phyloP scores from a whole-genome alignment of 2,113 vertebrate species.

The Myrmecophaga tridactyla region DNA sequence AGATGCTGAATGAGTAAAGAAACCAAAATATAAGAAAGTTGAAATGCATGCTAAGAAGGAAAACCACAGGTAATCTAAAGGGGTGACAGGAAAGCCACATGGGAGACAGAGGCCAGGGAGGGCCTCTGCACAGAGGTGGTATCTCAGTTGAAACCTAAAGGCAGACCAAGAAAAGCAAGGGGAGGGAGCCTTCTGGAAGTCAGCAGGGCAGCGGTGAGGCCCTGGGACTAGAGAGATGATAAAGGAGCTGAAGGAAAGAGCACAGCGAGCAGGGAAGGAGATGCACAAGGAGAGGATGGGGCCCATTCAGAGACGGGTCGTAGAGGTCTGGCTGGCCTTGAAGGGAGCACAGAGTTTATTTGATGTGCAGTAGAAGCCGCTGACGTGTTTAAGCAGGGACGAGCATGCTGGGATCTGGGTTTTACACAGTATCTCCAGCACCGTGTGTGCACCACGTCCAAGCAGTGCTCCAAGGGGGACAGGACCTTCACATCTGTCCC shows the following conservation, averaged over 20 bases:
- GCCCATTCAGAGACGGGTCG: neutral
- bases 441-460: fast-evolving
- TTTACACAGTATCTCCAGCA: fast-evolving
- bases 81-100: neutral
- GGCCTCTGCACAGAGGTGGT: neutral
- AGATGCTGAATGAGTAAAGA: neutral
- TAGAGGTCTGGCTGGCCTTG: fast-evolving
- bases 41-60: neutral
- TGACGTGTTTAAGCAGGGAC: neutral
- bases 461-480: neutral
- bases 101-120: neutral
- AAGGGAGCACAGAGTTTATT: neutral
- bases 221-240: too few species aligned
- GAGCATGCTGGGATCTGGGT: fast-evolving
- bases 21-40: neutral
- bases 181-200: neutral
- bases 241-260: neutral
- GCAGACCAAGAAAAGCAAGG: fast-evolving
- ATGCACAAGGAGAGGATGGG: fast-evolving
- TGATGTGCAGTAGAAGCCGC: neutral
- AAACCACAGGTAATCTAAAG: neutral
- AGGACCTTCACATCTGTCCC: neutral
- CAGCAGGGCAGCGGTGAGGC: too few species aligned
- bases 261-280: neutral
- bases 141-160: neutral